Percentiles rank a stretch among this genome's conserved stretches.
These are phyloP conservation scores for Phoxinus dragarum DNA, from an alignment of 2,797 vertebrate genomes.

Conservation along the genomic window DNA sequence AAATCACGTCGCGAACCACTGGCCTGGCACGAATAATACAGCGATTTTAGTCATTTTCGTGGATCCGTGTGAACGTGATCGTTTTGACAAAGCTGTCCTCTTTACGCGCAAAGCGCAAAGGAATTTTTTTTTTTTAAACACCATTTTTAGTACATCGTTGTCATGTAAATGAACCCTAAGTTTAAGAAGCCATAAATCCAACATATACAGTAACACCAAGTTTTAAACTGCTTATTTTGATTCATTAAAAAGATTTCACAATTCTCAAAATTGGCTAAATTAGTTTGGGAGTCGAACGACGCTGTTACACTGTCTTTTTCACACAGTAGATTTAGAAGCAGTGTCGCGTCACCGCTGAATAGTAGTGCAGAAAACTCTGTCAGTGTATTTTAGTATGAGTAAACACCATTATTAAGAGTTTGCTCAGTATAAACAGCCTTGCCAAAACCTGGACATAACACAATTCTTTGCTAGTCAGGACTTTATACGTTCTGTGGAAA, in stretches of 20 bases:
- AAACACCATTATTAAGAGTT: not conserved
- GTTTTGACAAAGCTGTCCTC: not conserved
- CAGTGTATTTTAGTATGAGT: not conserved
- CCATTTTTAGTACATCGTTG: not conserved
- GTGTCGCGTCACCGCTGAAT: not conserved
- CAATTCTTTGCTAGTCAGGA: constrained; percentile 1
- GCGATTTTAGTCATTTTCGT: not conserved
- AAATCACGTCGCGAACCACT: too few relatives aligned
- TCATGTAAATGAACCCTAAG: not conserved
- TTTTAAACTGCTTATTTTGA: not conserved
- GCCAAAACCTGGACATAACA: constrained; percentile 4
- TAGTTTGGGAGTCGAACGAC: not conserved
- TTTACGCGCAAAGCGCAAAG: not conserved
- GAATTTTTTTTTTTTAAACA: too few relatives aligned
- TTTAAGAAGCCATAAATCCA: not conserved
- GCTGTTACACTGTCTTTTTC: not conserved
- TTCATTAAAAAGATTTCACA: not conserved
- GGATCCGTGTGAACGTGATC: not conserved
- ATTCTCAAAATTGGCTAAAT: not conserved
- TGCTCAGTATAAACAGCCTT: not conserved
- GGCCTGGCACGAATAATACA: too few relatives aligned
- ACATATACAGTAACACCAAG: not conserved
- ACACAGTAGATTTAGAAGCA: not conserved
- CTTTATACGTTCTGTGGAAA: constrained; percentile 25
- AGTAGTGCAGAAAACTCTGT: not conserved